Conservation (phyloP, 2,113 vertebrate species). For the Paradoxurus hermaphroditus region DNA sequence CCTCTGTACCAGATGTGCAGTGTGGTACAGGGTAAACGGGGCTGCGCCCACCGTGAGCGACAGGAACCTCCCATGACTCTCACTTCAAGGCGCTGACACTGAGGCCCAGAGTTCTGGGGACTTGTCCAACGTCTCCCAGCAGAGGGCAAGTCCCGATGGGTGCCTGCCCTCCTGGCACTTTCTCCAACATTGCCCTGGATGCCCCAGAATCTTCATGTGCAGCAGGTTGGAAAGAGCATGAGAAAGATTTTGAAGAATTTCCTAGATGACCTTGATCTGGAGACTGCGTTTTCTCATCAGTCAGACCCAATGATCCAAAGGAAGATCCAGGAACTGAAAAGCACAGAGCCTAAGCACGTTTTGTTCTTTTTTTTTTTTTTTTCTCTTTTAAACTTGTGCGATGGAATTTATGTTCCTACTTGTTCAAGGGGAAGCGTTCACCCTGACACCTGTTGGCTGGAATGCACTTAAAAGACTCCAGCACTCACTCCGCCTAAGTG, state of each 20-base stretch:
- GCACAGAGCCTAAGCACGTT: neutral
- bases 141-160: neutral
- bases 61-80: neutral
- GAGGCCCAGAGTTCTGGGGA: neutral
- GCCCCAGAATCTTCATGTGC: neutral
- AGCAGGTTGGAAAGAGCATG: neutral
- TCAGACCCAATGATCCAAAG: neutral
- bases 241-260: neutral
- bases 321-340: neutral
- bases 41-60: neutral
- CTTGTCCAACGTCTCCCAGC: neutral
- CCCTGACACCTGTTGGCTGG: neutral
- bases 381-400: neutral
- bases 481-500: neutral
- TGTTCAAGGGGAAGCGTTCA: neutral
- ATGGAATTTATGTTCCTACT: neutral
- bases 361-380: neutral
- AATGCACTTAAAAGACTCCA: neutral
- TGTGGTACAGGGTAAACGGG: neutral
- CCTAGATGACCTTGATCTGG: neutral
- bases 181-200: neutral
- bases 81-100: neutral
- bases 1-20: neutral
- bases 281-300: neutral
- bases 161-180: neutral